Percentiles rank a stretch among this genome's conserved stretches.
phyloP scores from a whole-genome alignment of 2,113 vertebrate species.

The Paramormyrops kingsleyae region DNA sequence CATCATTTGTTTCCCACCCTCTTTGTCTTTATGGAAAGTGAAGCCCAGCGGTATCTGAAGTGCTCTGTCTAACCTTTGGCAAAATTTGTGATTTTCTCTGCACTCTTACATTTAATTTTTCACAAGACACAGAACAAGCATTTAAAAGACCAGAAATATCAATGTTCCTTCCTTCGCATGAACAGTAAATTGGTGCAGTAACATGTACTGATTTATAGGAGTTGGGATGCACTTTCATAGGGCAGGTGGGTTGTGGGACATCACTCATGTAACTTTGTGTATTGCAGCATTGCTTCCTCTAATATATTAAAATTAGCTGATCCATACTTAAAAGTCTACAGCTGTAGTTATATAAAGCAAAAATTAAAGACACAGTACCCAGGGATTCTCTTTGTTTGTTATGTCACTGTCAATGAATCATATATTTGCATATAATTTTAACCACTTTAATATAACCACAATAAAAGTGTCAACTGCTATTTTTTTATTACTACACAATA shows the following conservation, averaged over 20 bases:
- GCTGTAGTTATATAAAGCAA: neutral
- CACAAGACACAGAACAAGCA: neutral
- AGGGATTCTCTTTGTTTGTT: neutral
- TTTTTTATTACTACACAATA: neutral
- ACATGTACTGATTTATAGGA: neutral
- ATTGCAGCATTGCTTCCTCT: neutral
- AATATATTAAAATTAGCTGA: neutral
- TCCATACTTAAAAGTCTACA: neutral
- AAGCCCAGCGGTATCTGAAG: neutral
- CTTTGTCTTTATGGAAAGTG: neutral
- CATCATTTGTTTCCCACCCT: neutral
- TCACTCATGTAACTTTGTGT: neutral
- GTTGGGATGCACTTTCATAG: neutral
- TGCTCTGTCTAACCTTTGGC: neutral
- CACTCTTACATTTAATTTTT: neutral
- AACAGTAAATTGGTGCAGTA: neutral
- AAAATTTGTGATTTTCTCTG: neutral
- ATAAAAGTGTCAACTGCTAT: neutral
- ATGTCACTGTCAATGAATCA: neutral
- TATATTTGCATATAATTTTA: neutral
- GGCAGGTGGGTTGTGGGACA: neutral
- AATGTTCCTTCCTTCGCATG: neutral
- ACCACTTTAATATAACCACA: neutral
- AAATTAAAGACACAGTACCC: neutral
- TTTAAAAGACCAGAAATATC: neutral